Base-by-base conservation (phyloP, 2,888 invertebrate genomes). In the Stenodera caucasica region DNA sequence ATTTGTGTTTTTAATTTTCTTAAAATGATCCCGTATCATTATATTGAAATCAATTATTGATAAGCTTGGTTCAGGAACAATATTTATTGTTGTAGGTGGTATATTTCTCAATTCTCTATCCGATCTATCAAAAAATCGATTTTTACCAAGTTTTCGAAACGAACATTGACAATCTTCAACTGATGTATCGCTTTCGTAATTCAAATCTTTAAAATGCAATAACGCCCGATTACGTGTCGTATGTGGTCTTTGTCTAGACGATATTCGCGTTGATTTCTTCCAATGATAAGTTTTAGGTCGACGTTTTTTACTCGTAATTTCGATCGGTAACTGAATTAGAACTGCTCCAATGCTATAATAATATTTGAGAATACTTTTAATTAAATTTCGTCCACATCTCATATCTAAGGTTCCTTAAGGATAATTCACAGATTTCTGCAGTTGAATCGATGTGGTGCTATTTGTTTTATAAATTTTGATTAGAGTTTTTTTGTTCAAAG, bases 281-380 rank as follows among this genome's bases (percentile, higher is more conserved):
- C 69, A 65, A 56, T 69, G 68, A 55, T 70, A 72, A 9, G 69
- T 72, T 66, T 64, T 64, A 11, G 67, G 67, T 52, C 66, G 67
- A 49, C 67, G 71, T 61, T 74, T 77, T 50, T 72, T 74, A 30
- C 75, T 71, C n/a, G 76, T 69, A 37, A 83, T 68, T 67, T 84
- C 82, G 1, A 77, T 70, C 1, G 81, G 76, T 54, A 82, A 66
- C 50, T 81, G 81, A 15, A 82, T 76, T 0, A 88, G 85, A 63
- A 90, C 84, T 53, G 89, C 84, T 53, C 91, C 91, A 30, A 86
- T 88, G 61, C 88, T 85, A 70, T 88, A 87, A 81, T 93, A 94
- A 80, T 92, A 94, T 77, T 93, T 92, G 57, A 91, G 80, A 74
- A 92, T 86, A 1, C 92, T 89, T 49, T 89, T 83, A 0, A 88